Percentiles rank a stretch among this genome's conserved stretches.
Conservation (phyloP, 2,888 invertebrate species). For the Choreutis nemorana region DNA sequence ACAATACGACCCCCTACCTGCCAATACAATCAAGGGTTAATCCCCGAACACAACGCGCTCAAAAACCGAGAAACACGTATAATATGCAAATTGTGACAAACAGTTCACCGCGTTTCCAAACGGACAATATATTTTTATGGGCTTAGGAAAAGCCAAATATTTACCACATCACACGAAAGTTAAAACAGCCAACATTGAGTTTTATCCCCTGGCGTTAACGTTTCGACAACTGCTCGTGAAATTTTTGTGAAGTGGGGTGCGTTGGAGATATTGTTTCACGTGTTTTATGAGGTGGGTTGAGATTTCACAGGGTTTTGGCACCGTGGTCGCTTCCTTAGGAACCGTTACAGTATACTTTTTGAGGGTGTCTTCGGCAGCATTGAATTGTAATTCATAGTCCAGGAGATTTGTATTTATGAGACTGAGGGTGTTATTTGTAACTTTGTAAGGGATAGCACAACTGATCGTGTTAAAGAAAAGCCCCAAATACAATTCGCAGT, state of each 20-base stretch:
- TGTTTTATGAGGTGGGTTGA: slow-evolving; percentile 62
- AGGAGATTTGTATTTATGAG: slow-evolving; percentile 28
- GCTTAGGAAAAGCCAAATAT: slow-evolving; percentile 48
- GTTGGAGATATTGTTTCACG: slow-evolving; percentile 58
- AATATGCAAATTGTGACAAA: slow-evolving; percentile 63
- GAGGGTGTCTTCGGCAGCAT: slow-evolving; percentile 27
- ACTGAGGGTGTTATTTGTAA: slow-evolving; percentile 24
- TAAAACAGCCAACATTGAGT: slow-evolving; percentile 7
- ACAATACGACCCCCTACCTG: slow-evolving; percentile 1
- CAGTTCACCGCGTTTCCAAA: slow-evolving; percentile 54
- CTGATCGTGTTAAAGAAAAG: no score
- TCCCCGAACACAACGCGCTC: slow-evolving; percentile 12
- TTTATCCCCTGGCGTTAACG: neutral
- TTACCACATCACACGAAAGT: slow-evolving; percentile 16
- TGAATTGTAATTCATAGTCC: slow-evolving; percentile 33
- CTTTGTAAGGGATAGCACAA: no score
- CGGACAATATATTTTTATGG: slow-evolving; percentile 65
- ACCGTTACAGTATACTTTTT: no score
- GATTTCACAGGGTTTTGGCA: slow-evolving; percentile 52
- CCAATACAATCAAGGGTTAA: slow-evolving; percentile 12
- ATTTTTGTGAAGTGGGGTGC: slow-evolving; percentile 15
- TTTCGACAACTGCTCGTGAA: neutral
- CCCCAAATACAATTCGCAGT: no score
- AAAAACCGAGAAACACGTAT: slow-evolving; percentile 10
- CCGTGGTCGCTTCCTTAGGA: no score